Conservation (phyloP, 2,113 vertebrate species). For the Piliocolobus tephrosceles region DNA sequence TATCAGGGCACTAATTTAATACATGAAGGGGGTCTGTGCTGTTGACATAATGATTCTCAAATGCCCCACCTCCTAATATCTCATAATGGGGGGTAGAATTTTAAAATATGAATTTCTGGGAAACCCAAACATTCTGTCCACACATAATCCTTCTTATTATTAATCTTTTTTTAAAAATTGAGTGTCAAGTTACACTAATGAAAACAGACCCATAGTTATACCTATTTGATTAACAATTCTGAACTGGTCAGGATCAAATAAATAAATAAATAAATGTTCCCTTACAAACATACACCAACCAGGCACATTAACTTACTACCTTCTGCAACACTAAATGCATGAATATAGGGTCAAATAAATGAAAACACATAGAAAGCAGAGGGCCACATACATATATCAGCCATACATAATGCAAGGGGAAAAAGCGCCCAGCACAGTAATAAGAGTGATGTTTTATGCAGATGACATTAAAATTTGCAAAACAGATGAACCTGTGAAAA, state of each 20-base stretch:
- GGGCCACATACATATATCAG: not conserved
- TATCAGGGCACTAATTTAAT: no score
- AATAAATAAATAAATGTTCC: not conserved
- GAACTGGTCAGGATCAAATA: not conserved
- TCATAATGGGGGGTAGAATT: not conserved
- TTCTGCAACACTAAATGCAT: not conserved
- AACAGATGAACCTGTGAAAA: not conserved
- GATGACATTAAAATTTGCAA: not conserved
- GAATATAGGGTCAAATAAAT: not conserved
- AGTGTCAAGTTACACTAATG: not conserved
- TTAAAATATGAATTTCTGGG: not conserved
- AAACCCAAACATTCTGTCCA: not conserved
- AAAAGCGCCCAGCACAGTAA: not conserved
- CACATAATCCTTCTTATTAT: not conserved
- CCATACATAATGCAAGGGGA: not conserved
- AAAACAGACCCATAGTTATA: not conserved
- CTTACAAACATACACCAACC: not conserved
- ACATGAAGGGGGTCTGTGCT: no score
- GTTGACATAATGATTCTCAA: not conserved
- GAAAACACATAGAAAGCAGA: not conserved
- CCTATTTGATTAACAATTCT: not conserved
- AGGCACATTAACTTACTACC: not conserved
- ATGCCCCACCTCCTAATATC: not conserved
- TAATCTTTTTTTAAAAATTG: not conserved
- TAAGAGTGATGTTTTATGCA: not conserved